Percentiles rank a stretch among this genome's conserved stretches.
phyloP scores from a whole-genome alignment of 2,113 vertebrate genomes.

The Athene cunicularia region DNA sequence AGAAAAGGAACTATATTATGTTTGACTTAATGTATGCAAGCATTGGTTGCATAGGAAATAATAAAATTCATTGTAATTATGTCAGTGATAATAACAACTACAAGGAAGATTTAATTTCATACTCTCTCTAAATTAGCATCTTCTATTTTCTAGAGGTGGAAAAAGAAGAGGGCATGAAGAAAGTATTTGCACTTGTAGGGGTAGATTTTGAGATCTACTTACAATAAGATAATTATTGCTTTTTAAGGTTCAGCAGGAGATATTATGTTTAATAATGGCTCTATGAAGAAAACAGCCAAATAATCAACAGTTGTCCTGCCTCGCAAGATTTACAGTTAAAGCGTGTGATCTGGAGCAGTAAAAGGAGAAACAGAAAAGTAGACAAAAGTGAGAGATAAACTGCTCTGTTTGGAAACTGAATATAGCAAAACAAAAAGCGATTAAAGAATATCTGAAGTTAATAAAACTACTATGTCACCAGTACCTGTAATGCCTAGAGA shows the following conservation, averaged over 20 bases:
- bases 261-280: background rate
- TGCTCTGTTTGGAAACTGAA: background rate
- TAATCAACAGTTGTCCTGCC: constrained; percentile 24
- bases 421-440: background rate
- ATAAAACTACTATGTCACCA: background rate
- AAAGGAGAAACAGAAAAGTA: background rate
- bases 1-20: background rate
- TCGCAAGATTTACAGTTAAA: background rate
- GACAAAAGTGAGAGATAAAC: background rate
- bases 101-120: background rate
- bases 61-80: background rate
- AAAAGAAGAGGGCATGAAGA: background rate
- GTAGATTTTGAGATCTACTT: background rate
- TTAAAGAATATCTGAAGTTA: background rate
- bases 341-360: background rate
- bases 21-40: background rate
- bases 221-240: constrained; percentile 22
- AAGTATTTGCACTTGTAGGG: background rate
- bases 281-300: constrained; percentile 10
- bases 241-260: constrained; percentile 15
- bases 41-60: background rate
- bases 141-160: background rate
- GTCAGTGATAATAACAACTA: background rate
- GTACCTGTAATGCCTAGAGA: background rate
- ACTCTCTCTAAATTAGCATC: background rate